Conservation (phyloP, 2,113 vertebrate species). For the Coptodon bakossiorum region DNA sequence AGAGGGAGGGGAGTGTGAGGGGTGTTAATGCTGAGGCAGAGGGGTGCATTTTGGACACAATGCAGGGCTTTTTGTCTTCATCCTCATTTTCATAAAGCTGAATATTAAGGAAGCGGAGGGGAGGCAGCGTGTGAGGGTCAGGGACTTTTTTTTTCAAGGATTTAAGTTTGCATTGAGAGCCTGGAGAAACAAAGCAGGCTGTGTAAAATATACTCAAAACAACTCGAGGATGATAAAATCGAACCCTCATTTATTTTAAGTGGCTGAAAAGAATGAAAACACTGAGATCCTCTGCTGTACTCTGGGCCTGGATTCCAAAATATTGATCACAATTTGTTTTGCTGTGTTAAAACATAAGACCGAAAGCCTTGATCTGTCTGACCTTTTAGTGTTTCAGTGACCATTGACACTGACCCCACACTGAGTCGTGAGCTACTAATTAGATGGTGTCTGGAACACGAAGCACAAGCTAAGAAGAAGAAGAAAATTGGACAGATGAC, state of each 20-base stretch:
- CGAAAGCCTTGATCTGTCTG: not conserved
- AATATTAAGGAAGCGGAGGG: constrained; percentile 53
- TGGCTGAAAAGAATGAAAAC: not conserved
- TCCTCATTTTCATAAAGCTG: constrained; percentile 64
- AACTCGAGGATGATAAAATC: not conserved
- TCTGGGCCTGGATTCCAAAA: not conserved
- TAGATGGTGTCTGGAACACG: not conserved
- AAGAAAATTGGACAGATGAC: not conserved
- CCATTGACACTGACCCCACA: constrained; percentile 3
- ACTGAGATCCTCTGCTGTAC: not conserved
- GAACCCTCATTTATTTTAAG: not conserved
- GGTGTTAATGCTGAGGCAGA: not conserved
- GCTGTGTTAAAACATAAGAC: not conserved
- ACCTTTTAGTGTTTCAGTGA: not conserved
- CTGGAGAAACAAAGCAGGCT: not conserved
- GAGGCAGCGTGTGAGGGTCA: not conserved
- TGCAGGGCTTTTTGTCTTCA: constrained; percentile 36
- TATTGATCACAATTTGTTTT: not conserved
- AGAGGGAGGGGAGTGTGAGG: not conserved
- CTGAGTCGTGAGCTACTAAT: not conserved
- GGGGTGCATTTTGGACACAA: constrained; percentile 29
- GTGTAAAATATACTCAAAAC: not conserved
- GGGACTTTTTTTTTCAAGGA: not conserved
- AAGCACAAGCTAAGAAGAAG: not conserved
- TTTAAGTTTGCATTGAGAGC: not conserved